These are phyloP conservation scores for Suricata suricatta DNA, from an alignment of 2,113 vertebrate species.

Conservation along the genomic window DNA sequence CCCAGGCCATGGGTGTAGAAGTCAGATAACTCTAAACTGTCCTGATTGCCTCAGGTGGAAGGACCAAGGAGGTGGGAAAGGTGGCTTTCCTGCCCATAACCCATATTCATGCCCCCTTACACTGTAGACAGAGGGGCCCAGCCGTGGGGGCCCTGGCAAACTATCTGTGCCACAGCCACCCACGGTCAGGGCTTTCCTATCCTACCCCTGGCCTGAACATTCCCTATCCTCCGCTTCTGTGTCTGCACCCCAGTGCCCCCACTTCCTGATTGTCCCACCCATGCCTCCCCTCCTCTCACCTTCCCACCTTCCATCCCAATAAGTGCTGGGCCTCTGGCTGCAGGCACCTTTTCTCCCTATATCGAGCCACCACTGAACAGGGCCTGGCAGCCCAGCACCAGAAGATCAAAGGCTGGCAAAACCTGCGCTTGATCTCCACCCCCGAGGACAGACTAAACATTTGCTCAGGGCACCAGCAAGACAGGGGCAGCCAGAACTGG, in stretches of 20 bases:
- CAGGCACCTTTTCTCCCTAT: background rate
- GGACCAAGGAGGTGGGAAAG: background rate
- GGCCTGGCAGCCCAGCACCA: background rate
- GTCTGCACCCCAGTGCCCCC: background rate
- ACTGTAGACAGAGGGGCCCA: background rate
- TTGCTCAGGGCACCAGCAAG: background rate
- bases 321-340: background rate
- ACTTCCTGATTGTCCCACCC: background rate
- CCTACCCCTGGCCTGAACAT: background rate
- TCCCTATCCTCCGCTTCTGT: background rate
- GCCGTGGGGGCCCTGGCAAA: background rate
- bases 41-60: background rate
- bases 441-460: background rate
- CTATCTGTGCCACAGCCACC: background rate
- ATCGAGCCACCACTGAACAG: background rate
- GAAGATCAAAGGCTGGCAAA: background rate
- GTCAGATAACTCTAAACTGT: background rate
- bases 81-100: background rate
- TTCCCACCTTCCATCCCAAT: background rate
- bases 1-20: background rate
- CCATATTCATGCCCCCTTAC: too few species aligned
- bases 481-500: background rate
- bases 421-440: background rate
- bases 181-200: background rate
- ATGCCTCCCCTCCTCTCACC: background rate